Conservation (phyloP, 2,113 vertebrate species). For the Hipposideros armiger region DNA sequence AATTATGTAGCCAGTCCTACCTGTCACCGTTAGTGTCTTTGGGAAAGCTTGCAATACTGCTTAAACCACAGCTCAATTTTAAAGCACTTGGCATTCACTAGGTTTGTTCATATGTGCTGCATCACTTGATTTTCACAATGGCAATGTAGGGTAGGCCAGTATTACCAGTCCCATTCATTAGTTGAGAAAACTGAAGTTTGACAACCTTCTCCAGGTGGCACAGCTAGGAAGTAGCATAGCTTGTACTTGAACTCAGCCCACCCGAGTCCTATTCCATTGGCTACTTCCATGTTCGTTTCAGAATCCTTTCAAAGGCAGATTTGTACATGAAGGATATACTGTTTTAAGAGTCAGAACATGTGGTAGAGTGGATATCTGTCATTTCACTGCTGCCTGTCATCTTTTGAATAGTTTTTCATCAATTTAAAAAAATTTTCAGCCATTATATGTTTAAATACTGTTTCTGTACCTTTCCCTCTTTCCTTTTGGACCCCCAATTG, state of each 20-base stretch:
- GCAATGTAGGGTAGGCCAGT: background rate
- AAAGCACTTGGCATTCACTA: background rate
- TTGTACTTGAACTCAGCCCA: background rate
- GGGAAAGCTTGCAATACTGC: background rate
- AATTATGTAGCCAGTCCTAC: background rate
- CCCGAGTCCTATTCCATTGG: background rate
- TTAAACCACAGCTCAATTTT: conserved; percentile 8
- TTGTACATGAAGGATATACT: background rate
- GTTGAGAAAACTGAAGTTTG: conserved; percentile 20
- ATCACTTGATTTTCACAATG: background rate
- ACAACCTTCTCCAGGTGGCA: background rate
- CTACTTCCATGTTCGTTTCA: background rate
- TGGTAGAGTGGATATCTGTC: background rate
- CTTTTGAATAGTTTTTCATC: conserved; percentile 31
- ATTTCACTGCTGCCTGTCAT: background rate
- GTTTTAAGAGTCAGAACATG: background rate
- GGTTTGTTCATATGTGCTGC: background rate
- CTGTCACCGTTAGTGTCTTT: background rate
- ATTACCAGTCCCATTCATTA: background rate
- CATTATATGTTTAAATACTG: background rate
- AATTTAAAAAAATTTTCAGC: background rate
- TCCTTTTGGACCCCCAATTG: background rate
- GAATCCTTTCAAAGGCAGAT: conserved; percentile 1
- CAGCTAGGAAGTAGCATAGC: background rate
- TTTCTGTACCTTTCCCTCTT: conserved; percentile 21